phyloP scores from a whole-genome alignment of 1,140 invertebrate species.

The Tenebrio molitor region DNA sequence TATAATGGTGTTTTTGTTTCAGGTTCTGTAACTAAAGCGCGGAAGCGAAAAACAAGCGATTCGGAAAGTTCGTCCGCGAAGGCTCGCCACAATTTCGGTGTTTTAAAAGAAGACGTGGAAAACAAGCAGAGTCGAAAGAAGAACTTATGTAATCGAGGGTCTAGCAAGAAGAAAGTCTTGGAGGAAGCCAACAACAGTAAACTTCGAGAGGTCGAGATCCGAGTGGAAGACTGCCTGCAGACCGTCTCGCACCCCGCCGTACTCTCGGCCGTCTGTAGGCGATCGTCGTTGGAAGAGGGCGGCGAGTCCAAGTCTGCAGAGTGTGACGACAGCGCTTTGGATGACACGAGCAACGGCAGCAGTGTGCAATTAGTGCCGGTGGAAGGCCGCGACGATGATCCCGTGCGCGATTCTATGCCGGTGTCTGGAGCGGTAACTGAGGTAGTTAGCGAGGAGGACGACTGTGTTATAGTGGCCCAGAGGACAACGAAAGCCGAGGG shows the following conservation, averaged over 20 bases:
- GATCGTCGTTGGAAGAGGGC: conserved; percentile 52
- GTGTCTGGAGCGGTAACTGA: conserved; percentile 67
- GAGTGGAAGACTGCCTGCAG: conserved; percentile 59
- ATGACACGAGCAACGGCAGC: conserved; percentile 58
- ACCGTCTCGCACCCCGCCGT: conserved; percentile 51
- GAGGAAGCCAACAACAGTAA: conserved; percentile 66
- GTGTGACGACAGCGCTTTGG: conserved; percentile 53
- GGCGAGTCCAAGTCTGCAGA: conserved; percentile 35
- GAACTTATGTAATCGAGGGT: conserved; percentile 53
- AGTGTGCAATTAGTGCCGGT: conserved; percentile 55
- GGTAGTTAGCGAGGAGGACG: conserved; percentile 71
- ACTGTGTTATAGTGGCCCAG: conserved; percentile 70
- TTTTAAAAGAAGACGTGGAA: conserved; percentile 64
- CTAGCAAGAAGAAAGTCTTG: conserved; percentile 65
- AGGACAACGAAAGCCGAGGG: conserved; percentile 50
- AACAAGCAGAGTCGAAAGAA: conserved; percentile 61
- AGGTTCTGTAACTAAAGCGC: conserved; percentile 57
- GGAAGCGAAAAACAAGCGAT: conserved; percentile 62
- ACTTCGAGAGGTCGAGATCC: conserved; percentile 62
- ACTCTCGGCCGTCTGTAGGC: conserved; percentile 57
- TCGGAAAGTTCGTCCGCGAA: conserved; percentile 53
- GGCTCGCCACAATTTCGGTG: conserved; percentile 49
- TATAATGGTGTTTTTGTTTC: conserved; percentile 55
- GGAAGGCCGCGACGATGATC: conserved; percentile 44
- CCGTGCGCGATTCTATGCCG: conserved; percentile 65